These are phyloP conservation scores for Corythornis cristatus DNA, from an alignment of 2,113 vertebrate genomes.

Conservation along the genomic window DNA sequence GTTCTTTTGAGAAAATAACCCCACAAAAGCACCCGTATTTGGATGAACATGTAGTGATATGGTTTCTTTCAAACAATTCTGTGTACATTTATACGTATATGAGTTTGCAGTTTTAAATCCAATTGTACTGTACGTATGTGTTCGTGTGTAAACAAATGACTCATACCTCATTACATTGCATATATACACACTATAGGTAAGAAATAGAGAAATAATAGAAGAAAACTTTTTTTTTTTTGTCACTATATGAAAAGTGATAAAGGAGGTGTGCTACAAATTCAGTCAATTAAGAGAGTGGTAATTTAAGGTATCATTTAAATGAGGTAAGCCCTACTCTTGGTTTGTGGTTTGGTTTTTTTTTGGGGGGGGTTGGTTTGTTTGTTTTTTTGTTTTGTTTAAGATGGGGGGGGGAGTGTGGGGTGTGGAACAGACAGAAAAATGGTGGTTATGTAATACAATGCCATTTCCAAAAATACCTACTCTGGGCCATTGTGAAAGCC, in stretches of 20 bases:
- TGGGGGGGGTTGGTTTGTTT: neutral
- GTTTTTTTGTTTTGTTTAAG: conserved; percentile 20
- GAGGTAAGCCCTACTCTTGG: conserved; percentile 31
- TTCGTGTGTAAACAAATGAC: conserved; percentile 30
- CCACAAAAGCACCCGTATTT: neutral
- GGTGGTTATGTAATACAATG: conserved; percentile 81
- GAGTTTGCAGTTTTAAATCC: conserved; percentile 25
- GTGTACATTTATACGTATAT: neutral
- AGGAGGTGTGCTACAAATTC: conserved; percentile 38
- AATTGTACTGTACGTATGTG: neutral
- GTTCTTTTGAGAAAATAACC: neutral
- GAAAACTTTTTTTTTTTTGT: conserved; percentile 63
- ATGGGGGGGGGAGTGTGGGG: neutral
- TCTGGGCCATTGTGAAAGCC: conserved; percentile 63
- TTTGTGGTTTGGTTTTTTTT: neutral
- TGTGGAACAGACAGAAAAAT: conserved; percentile 7
- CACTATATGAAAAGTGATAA: conserved; percentile 18
- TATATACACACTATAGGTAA: conserved; percentile 15
- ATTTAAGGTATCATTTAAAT: conserved; percentile 36
- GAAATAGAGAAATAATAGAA: conserved; percentile 28
- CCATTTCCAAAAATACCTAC: conserved; percentile 83
- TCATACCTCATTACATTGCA: conserved; percentile 4
- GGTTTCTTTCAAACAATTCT: neutral
- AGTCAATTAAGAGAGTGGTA: neutral
- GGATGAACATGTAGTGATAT: neutral